Base-by-base conservation (phyloP, 2,113 vertebrate species). In the Tupaia tana region DNA sequence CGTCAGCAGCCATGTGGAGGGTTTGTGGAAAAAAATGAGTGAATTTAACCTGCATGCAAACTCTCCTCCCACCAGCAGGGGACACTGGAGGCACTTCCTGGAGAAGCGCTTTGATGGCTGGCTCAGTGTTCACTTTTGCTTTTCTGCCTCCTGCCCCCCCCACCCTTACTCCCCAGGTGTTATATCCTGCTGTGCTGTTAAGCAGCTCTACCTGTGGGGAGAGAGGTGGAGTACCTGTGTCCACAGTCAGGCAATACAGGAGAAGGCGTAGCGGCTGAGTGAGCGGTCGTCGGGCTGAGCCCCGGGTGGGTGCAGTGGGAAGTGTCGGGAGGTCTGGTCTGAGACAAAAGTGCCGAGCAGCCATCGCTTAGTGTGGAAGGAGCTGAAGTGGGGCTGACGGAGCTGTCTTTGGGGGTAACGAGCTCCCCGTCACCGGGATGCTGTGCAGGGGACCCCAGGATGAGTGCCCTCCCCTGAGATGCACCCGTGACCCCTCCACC, bases 41-140 rank as follows among this genome's bases (percentile, higher is more conserved):
- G 27, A 43, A 56, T 61, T 63, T 69, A 64, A 67, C n/a, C 24
- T 43, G 43, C 59, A 25, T 16, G 71, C 66, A 80, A 34, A 64
- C 13, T 71, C 24, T 58, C 14, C 66, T 89, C n/a, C 3, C 1
- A 66, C 93, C 97, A 86, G 79, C 79, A 96, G 97, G 86, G 91
- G 91, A 43, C 86, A 52, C 93, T 93, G 58, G 61, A 87, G 84
- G 34, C 77, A 34, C 59, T 22, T 58, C 43, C n/a, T 13, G 3
- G 29, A 27, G 11, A 61, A 18, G 54, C 6, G 27, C 22, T 9
- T 73, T 20, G 5, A 5, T 0, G 6, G 43, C 20, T 1, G 6
- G 20, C 19, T 19, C 9, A 4, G 3, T 20, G 63, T 59, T 93
- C 84, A 43, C 43, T 54, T 71, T 56, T 58, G 52, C 89, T 91